phyloP scores from a whole-genome alignment of 2,888 invertebrate species.

The Tubulanus polymorphus region DNA sequence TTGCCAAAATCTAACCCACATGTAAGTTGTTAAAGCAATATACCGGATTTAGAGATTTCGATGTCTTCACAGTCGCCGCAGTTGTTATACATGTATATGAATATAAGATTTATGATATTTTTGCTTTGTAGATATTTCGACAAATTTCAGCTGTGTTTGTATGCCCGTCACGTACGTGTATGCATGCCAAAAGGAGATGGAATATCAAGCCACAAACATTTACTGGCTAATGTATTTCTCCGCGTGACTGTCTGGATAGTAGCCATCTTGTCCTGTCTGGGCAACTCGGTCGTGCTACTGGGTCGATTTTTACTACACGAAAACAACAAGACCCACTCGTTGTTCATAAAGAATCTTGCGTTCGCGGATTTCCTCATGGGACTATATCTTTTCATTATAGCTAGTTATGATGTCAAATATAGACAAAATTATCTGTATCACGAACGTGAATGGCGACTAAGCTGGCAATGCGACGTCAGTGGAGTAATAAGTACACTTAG shows the following conservation, averaged over 20 bases:
- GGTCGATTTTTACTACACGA: conserved; percentile 56
- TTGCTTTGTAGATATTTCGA: conserved; percentile 24
- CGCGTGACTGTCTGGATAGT: conserved; percentile 62
- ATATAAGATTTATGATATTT: neutral
- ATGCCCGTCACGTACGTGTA: conserved; percentile 16
- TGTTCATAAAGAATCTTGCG: conserved; percentile 63
- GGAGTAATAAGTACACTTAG: conserved; percentile 54
- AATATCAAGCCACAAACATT: conserved; percentile 26
- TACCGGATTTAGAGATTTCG: too few species aligned
- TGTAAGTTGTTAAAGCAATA: conserved; percentile 16
- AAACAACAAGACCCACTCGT: conserved; percentile 40
- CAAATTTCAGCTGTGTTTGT: conserved; percentile 24
- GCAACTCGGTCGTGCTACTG: conserved; percentile 57
- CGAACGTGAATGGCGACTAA: conserved; percentile 61
- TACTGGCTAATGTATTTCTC: conserved; percentile 24
- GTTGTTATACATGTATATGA: neutral
- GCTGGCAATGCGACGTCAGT: conserved; percentile 59
- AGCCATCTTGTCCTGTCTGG: conserved; percentile 60
- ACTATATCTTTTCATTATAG: conserved; percentile 62
- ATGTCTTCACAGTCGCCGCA: neutral
- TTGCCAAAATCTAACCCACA: conserved; percentile 5
- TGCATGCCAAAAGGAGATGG: conserved; percentile 27
- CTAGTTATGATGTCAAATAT: conserved; percentile 57
- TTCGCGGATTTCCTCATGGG: conserved; percentile 65
- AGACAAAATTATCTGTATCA: conserved; percentile 60